phyloP scores from a whole-genome alignment of 2,113 vertebrate genomes.

The Antigone vipio region DNA sequence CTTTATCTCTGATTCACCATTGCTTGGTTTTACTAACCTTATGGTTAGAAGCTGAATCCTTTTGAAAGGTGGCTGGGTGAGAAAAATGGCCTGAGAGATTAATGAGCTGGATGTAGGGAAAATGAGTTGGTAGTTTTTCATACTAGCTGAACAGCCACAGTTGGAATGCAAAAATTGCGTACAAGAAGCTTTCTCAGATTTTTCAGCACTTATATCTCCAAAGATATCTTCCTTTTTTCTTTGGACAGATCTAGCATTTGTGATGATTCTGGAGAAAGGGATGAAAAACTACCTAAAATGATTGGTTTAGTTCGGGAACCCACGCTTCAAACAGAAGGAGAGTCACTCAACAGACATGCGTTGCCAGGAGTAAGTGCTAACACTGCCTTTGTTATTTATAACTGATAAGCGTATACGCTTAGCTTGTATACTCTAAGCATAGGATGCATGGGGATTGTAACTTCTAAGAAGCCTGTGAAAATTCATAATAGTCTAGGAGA shows the following conservation, averaged over 20 bases:
- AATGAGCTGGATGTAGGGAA: not conserved
- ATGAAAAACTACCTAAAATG: slow-evolving; percentile 70
- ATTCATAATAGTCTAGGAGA: not conserved
- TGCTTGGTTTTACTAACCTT: not conserved
- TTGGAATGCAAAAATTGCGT: not conserved
- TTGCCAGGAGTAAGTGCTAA: slow-evolving; percentile 70
- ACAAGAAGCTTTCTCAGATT: not conserved
- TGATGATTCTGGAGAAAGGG: slow-evolving; percentile 72
- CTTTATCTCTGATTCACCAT: not conserved
- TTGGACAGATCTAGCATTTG: slow-evolving; percentile 61
- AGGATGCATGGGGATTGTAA: not conserved
- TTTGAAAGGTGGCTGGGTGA: not conserved
- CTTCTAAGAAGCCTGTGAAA: not conserved
- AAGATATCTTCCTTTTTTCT: not conserved
- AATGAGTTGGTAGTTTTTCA: not conserved
- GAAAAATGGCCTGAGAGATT: not conserved
- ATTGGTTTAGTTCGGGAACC: slow-evolving; percentile 56
- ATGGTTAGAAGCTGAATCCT: not conserved
- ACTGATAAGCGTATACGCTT: not conserved
- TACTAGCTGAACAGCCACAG: not conserved
- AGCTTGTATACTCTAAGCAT: not conserved
- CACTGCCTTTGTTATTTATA: not conserved
- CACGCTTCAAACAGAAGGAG: slow-evolving; percentile 54
- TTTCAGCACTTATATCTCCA: not conserved
- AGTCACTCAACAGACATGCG: slow-evolving; percentile 45